Base-by-base conservation (phyloP, 2,797 vertebrate species). In the Holocentrus rufus region DNA sequence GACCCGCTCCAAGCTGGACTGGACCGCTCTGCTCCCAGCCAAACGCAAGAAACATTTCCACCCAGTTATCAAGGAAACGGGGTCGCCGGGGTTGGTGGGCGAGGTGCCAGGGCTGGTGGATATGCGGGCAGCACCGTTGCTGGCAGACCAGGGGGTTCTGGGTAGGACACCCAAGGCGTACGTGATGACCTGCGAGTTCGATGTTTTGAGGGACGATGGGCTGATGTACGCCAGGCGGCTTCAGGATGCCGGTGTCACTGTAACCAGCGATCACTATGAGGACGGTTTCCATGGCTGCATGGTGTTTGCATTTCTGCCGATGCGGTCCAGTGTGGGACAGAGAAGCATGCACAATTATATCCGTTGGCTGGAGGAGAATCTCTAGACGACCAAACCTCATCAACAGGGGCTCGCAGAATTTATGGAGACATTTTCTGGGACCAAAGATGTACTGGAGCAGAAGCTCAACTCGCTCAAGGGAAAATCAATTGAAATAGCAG, bases 271-370 rank as follows among this genome's bases (percentile, higher is more conserved):
- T 56, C 96, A 99, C 91, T 95, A 97, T 0, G 92, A 95, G 58
- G 96, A 98, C 64, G 96, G 96, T 20, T 99, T 99, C 77, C 98
- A 99, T 0, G 98, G 95, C 53, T 98, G 96, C 86, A 94, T 98
- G 93, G 93, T 96, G 75, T 98, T 98, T 34, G 95, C 95, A 0
- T 87, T 90, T 65, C 95, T 94, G 93, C 96, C 96, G 0, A 91
- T 94, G 46, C 82, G 91, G 81, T 98, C 97, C 25, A 84, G 88
- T 0, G 95, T 97, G 0, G 97, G 96, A 4, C 27, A 80, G 65
- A 92, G 93, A 82, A 97, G 95, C 89, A 90, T 95, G 85, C 88
- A 91, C 72, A 96, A 92, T 86, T 99, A 95, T 77, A 92, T 99
- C 68, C 92, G 71, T 54, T 99, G 98, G 98, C 88, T 99, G 78